Evolutionary conservation across 2,797 vertebrate species (phyloP), one percentile per base, ranked within the genome.

Genomic region (Todus mexicanus): DNA sequence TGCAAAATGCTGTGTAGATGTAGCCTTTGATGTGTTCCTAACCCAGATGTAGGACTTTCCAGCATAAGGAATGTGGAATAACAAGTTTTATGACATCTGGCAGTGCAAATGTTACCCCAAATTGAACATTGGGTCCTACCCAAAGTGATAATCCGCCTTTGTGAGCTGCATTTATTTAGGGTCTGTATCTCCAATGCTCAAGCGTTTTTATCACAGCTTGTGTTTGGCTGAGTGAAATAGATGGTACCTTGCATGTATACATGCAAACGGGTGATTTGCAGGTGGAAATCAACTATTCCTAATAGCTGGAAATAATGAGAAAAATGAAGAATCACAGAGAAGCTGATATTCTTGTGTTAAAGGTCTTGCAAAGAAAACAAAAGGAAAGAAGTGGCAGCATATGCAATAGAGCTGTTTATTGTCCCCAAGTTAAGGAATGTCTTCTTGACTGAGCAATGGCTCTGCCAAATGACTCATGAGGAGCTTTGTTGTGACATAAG

Each of bases 41-140:
- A 94, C 60, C 75, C 87, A 89, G 82, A 95, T 95, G 93, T 73
- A 95, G 64, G 57, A 73, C 60, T 93, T 91, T 60, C n/a, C 57
- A 90, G 60, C 68, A 76, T 33, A 90, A 92, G 71, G 76, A 93
- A 93, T 69, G 73, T 57, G 43, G 35, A 96, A 82, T 70, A 84
- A 71, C 60, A 91, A 90, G 51, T 78, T 89, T 86, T 87, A 84
- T 84, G 80, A 84, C 60, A 94, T 93, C 66, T 94, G 87, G 69
- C 3, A 1, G 38, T 88, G 38, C 76, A 89, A 92, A 81, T 75
- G 70, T 68, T 80, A 60, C 82, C 66, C 73, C 40, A 42, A 63
- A 94, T 75, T 92, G 69, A 78, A 37, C 59, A 53, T 1, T 87
- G 56, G 22, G 81, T 94, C 87, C 66, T 82, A 38, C 66, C 66